Conservation (phyloP, 1,140 invertebrate species). For the Orchestia grillus region DNA sequence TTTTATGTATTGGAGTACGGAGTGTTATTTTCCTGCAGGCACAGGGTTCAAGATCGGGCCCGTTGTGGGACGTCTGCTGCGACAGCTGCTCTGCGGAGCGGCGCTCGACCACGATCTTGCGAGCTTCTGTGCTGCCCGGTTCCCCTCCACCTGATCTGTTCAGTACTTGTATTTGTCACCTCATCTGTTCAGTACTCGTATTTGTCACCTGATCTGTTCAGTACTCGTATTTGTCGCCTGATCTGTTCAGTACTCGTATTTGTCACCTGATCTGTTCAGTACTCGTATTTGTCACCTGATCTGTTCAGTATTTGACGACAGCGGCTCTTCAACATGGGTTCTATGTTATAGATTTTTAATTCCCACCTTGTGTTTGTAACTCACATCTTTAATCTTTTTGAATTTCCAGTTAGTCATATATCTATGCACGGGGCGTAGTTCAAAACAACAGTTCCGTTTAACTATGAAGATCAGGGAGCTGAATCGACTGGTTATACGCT, state of each 20-base stretch:
- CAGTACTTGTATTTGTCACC: too few relatives aligned
- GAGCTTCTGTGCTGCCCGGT: neutral
- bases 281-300: neutral
- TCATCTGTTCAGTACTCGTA: too few relatives aligned
- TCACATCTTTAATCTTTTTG: neutral
- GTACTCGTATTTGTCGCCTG: too few relatives aligned
- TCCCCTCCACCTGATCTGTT: neutral
- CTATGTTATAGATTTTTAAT: neutral
- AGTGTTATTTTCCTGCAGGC: neutral
- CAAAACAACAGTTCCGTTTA: too few relatives aligned
- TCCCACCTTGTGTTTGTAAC: neutral
- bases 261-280: neutral
- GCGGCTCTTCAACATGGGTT: neutral
- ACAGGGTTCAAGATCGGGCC: conserved; percentile 17
- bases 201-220: neutral
- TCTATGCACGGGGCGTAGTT: too few relatives aligned
- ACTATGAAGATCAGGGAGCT: too few relatives aligned
- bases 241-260: too few relatives aligned
- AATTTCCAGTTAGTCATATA: too few relatives aligned
- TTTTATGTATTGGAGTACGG: too few relatives aligned
- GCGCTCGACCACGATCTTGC: neutral
- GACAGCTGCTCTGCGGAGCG: neutral
- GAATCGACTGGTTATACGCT: too few relatives aligned
- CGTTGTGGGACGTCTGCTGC: neutral
- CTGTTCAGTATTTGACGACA: too few relatives aligned